A percentile compares a stretch with the other conserved stretches of the same genome.
Evolutionary conservation across 1,140 invertebrate species (phyloP).

Genomic region (Leptopilina clavipes): DNA sequence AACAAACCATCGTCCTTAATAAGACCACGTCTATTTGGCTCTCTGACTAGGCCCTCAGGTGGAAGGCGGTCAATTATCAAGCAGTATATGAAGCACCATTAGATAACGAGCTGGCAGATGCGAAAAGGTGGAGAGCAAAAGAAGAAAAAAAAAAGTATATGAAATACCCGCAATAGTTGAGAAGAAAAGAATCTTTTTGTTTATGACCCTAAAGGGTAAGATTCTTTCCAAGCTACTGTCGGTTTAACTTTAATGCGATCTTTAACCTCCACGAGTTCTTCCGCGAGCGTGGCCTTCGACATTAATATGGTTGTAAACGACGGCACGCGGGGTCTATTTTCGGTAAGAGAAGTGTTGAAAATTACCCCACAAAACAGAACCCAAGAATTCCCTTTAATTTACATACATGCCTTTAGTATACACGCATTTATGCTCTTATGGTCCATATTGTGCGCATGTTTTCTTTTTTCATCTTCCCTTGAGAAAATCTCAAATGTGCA

Average conservation of each 20-base stretch:
- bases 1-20: conserved; percentile 63
- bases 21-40: conserved; percentile 63
- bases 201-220: conserved; percentile 45
- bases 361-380: background rate
- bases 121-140: conserved; percentile 39
- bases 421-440: background rate
- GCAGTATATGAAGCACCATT: conserved; percentile 68
- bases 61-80: conserved; percentile 69
- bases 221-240: conserved; percentile 16
- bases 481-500: no score
- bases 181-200: conserved; percentile 44
- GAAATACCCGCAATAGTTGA: conserved; percentile 39
- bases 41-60: conserved; percentile 60
- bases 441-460: background rate
- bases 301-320: conserved; percentile 32
- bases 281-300: conserved; percentile 16
- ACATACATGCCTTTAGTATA: background rate
- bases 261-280: conserved; percentile 26
- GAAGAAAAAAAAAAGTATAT: conserved; percentile 20
- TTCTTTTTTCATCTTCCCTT: no score
- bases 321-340: conserved; percentile 30
- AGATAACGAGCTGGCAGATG: conserved; percentile 74
- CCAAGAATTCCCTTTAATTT: conserved; percentile 1
- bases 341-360: conserved; percentile 26
- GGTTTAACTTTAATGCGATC: conserved; percentile 31